Evolutionary conservation across 1,140 invertebrate genomes (phyloP).

Genomic region (Microvelia longipes): DNA sequence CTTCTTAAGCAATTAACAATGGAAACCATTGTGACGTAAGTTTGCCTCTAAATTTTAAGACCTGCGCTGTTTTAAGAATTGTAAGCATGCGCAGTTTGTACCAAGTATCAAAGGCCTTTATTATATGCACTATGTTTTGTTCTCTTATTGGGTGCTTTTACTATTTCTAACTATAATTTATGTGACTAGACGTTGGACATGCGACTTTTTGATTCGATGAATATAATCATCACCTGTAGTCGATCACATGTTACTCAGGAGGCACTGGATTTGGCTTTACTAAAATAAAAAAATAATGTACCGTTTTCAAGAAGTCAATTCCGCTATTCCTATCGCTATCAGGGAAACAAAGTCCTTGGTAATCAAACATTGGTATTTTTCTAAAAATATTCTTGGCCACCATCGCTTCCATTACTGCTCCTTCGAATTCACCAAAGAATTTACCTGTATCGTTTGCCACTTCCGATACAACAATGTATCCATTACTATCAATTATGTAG

Average conservation of each 20-base stretch:
- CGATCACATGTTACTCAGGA: no score
- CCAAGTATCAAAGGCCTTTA: not conserved
- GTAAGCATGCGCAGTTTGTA: no score
- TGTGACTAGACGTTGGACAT: no score
- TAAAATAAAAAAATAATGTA: no score
- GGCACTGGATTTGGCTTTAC: no score
- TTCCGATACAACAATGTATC: constrained; percentile 67
- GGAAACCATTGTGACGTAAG: no score
- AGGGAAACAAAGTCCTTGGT: constrained; percentile 58
- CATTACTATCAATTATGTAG: constrained; percentile 76
- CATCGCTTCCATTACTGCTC: constrained; percentile 61
- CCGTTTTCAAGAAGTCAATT: not conserved
- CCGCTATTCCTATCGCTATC: not conserved
- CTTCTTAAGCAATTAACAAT: no score
- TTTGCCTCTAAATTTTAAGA: no score
- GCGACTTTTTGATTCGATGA: no score
- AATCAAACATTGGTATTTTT: constrained; percentile 64
- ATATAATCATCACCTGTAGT: no score
- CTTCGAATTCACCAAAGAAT: constrained; percentile 74
- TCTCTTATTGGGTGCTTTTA: not conserved
- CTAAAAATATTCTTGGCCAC: constrained; percentile 56
- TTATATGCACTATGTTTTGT: not conserved
- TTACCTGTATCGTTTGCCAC: constrained; percentile 49
- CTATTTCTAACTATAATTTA: not conserved
- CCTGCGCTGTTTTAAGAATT: no score